Percentiles rank a stretch among this genome's conserved stretches.
phyloP scores from a whole-genome alignment of 1,140 invertebrate species.

The Scylla paramamosain region DNA sequence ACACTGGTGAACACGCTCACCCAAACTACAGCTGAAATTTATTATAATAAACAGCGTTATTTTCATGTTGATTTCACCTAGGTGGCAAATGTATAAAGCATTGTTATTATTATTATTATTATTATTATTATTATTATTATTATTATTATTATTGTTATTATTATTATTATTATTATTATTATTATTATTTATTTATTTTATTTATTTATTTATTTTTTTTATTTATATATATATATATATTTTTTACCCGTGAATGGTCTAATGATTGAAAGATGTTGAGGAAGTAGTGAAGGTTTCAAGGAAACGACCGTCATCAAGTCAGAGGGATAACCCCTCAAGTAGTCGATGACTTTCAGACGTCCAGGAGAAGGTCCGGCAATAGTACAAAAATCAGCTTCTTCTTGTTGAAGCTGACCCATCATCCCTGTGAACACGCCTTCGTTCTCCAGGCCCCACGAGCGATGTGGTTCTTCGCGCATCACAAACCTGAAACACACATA shows the following conservation, averaged over 20 bases:
- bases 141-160: too few relatives aligned
- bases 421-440: conserved; percentile 30
- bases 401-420: conserved; percentile 29
- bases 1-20: too few relatives aligned
- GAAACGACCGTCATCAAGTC: conserved; percentile 19
- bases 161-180: too few relatives aligned
- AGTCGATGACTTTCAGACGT: conserved; percentile 19
- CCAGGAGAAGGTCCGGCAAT: neutral
- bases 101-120: too few relatives aligned
- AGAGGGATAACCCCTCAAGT: conserved; percentile 4
- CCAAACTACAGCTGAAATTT: too few relatives aligned
- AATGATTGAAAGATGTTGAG: neutral
- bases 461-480: neutral
- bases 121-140: too few relatives aligned
- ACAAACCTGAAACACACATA: conserved; percentile 23
- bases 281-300: conserved; percentile 31
- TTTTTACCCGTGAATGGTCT: conserved; percentile 26
- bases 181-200: too few relatives aligned
- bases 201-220: too few relatives aligned
- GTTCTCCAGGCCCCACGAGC: neutral
- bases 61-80: too few relatives aligned
- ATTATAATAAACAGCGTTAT: too few relatives aligned
- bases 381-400: conserved; percentile 43
- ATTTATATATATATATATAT: too few relatives aligned
- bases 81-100: too few relatives aligned